Percentiles rank a stretch among this genome's conserved stretches.
Evolutionary conservation across 2,888 invertebrate species (phyloP).

Genomic region (Baronia brevicornis): DNA sequence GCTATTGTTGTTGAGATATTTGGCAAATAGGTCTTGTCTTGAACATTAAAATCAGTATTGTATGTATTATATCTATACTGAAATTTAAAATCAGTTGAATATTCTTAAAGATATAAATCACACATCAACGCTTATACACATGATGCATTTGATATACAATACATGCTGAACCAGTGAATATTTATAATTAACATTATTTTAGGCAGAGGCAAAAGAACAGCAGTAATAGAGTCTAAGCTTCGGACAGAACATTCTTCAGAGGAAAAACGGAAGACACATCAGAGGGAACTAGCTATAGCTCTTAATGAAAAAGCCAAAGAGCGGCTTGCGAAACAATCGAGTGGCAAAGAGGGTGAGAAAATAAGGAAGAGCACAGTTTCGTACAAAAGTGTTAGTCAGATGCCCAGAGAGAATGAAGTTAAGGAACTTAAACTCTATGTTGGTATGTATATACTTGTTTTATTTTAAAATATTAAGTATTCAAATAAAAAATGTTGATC

Average conservation of each 20-base stretch:
- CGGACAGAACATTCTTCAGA: conserved; percentile 96
- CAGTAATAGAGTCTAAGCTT: conserved; percentile 94
- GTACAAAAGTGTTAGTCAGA: conserved; percentile 92
- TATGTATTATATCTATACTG: too few species aligned
- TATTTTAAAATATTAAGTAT: too few species aligned
- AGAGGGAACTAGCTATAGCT: conserved; percentile 92
- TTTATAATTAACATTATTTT: too few species aligned
- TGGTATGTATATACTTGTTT: conserved; percentile 78
- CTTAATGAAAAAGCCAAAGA: conserved; percentile 96
- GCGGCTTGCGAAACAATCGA: conserved; percentile 90
- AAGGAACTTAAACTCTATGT: conserved; percentile 96
- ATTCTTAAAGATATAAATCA: too few species aligned
- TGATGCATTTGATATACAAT: too few species aligned
- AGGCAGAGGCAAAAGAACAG: conserved; percentile 87
- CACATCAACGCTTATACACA: too few species aligned
- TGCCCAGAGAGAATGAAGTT: conserved; percentile 96
- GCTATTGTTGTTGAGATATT: too few species aligned
- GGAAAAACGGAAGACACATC: conserved; percentile 97
- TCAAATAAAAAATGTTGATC: too few species aligned
- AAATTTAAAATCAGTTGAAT: too few species aligned
- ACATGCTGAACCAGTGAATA: too few species aligned
- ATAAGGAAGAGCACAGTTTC: conserved; percentile 95
- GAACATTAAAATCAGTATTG: too few species aligned
- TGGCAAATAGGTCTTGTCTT: too few species aligned
- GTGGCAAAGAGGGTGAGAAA: conserved; percentile 90